Evolutionary conservation across 2,888 invertebrate genomes (phyloP), one percentile per base, ranked within the genome.

Genomic region (Idaea biselata): DNA sequence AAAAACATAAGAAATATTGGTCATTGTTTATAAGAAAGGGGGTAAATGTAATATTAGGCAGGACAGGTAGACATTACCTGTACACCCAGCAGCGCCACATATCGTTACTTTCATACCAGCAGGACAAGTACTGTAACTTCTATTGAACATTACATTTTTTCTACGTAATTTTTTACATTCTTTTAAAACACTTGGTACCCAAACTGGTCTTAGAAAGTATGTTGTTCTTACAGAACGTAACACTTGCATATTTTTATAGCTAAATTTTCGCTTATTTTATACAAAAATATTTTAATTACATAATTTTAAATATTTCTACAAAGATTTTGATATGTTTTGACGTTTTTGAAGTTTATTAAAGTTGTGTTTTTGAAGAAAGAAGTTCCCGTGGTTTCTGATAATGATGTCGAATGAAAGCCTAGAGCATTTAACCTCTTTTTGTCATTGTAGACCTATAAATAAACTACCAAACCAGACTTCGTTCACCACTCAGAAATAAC

Each of bases 51-150:
- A 8, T 8, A 8, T 44, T 44, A 14, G 0, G 44, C 2, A 14
- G 11, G 11, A 44, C 14, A 44, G 3, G 44, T 32, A 44, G 44
- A 11, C 11, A 44, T 7, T 75, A 93, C 93, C 93, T 70, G 93
- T 93, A 64, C 83, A 81, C 54, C 93, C 93, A 55, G 87, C 89
- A 14, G 94, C 94, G 1, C 94, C 94, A 63, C 94, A 88, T 55
- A 94, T 85, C 7, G 94, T 91, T 11, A 94, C 87, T 76, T 94
- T 94, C 91, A 94, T 87, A 0, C 89, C 91, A 54, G 69, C 60
- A n/a, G 88, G 82, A 61, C 83, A 81, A 1, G 82, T 83, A 65
- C 84, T 82, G 65, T 87, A 86, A 2, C 53, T 33, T 11, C 62
- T 63, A 53, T 55, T 64, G 55, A 62, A 63, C 59, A 60, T n/a